Evolutionary conservation across 1,140 invertebrate species (phyloP), one percentile per base, ranked within the genome.

Genomic region (Cyclargus thomasi): DNA sequence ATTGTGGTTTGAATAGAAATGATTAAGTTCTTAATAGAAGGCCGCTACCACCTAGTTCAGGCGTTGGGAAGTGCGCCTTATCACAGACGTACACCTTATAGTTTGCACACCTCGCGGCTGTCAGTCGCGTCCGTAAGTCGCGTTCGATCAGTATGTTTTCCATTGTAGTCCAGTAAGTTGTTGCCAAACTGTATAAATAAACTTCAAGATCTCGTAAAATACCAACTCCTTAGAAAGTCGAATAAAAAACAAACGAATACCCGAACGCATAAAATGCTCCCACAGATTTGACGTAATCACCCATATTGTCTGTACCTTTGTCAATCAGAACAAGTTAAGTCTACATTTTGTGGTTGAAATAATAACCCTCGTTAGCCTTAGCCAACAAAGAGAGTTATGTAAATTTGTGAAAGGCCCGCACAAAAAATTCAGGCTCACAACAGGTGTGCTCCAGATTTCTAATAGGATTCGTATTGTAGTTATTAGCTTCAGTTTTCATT

Each of bases 321-420:
- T 85, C 85, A 86, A 83, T 85, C 83, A 82, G 70, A 79, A 79
- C 71, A 74, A 76, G 76, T 83, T 86, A 83, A 80, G 76, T 78
- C 77, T 72, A 86, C 75, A 79, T 84, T 84, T 87, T 88, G 82
- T 86, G 85, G 83, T 90, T 83, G 74, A 88, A 83, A 88, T 87
- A 86, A 87, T 88, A 82, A 82, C 81, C 81, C 82, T 86, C 78
- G 82, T 88, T 90, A 87, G 75, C 70, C 79, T 79, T 57, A 57
- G 55, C 55, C 68, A 78, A 84, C 79, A 84, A 85, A 82, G 85
- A 85, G 79, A 81, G 74, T 80, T 90, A 88, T 88, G 87, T 90
- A 87, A 88, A 90, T 88, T 83, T 71, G 80, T 77, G 82, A 85
- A 87, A 86, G 83, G 84, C 69, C 73, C 70, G 72, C 71, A 71